These are phyloP conservation scores for Pinna nobilis DNA, from an alignment of 1,140 invertebrate genomes.

Conservation along the genomic window DNA sequence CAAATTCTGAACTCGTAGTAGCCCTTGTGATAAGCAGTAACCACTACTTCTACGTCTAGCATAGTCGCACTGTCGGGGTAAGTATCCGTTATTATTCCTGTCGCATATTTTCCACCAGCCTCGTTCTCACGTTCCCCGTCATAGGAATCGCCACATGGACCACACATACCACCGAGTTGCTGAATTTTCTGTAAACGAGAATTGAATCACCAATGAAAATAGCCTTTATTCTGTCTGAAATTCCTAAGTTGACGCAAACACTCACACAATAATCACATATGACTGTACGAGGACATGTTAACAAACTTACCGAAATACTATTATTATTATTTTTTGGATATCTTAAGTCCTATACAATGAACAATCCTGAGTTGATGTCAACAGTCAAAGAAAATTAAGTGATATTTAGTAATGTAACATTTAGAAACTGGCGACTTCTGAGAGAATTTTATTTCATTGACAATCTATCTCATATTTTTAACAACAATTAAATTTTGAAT, in stretches of 20 bases:
- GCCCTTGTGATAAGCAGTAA: conserved; percentile 41
- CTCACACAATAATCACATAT: background rate
- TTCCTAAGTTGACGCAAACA: background rate
- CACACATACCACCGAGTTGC: conserved; percentile 66
- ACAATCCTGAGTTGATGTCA: too few relatives aligned
- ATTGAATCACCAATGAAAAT: background rate
- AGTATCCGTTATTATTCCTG: conserved; percentile 19
- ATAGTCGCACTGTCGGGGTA: conserved; percentile 24
- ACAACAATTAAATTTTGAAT: too few relatives aligned
- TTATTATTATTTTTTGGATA: background rate
- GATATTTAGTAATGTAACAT: too few relatives aligned
- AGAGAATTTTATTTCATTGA: too few relatives aligned
- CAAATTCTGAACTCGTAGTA: conserved; percentile 49
- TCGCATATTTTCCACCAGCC: conserved; percentile 59
- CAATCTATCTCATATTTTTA: too few relatives aligned
- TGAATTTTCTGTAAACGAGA: conserved; percentile 28
- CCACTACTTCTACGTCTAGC: conserved; percentile 54
- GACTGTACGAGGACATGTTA: background rate
- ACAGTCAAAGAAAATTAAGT: too few relatives aligned
- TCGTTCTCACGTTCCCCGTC: conserved; percentile 64
- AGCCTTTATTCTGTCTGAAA: background rate
- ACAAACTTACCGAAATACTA: background rate
- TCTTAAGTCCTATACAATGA: too few relatives aligned
- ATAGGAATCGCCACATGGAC: conserved; percentile 72
- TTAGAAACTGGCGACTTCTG: too few relatives aligned